Base-by-base conservation (phyloP, 2,113 vertebrate genomes). In the Poecilia latipinna region DNA sequence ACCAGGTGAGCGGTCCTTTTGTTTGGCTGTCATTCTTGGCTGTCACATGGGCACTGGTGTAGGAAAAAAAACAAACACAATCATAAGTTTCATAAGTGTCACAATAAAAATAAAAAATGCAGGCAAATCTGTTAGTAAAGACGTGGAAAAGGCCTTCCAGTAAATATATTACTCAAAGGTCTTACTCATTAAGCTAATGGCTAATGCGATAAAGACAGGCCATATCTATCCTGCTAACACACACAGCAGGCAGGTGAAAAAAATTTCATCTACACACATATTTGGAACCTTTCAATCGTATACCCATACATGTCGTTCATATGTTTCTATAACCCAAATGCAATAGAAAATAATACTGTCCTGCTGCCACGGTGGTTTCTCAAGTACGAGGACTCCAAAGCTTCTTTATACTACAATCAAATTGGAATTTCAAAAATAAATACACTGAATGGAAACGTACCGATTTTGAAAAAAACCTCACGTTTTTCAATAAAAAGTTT, bases 31-130 rank as follows among this genome's bases (percentile, higher is more conserved):
- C 87, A 82, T 60, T 86, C 79, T 75, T 75, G 77, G 83, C 82
- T 79, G 86, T 90, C 86, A 92, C 89, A 92, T 88, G 85, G 93
- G 91, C 88, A 94, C 93, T 94, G 76, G 24, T 33, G n/a, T 74
- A 0, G 17, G 31, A 51, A 61, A 3, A 12, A 67, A 77, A 3
- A 63, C n/a, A 11, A 62, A 32, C 61, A 3, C 0, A 3, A 51
- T 12, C 11, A 6, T 73, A 11, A 37, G 26, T 78, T 66, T 67
- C 51, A 57, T 24, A 10, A n/a, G 24, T 57, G 22, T n/a, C 24
- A n/a, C 51, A n/a, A 57, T 57, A 2, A 57, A 57, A 57, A 57
- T n/a, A n/a, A 57, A 57, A 57, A 8, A 57, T 1, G 51, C 22
- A 57, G 51, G 24, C 4, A 57, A 24, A 57, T 57, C 10, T n/a